Percentiles rank a stretch among this genome's conserved stretches.
Evolutionary conservation across 2,888 invertebrate genomes (phyloP).

Genomic region (Acanthosepion esculentum): DNA sequence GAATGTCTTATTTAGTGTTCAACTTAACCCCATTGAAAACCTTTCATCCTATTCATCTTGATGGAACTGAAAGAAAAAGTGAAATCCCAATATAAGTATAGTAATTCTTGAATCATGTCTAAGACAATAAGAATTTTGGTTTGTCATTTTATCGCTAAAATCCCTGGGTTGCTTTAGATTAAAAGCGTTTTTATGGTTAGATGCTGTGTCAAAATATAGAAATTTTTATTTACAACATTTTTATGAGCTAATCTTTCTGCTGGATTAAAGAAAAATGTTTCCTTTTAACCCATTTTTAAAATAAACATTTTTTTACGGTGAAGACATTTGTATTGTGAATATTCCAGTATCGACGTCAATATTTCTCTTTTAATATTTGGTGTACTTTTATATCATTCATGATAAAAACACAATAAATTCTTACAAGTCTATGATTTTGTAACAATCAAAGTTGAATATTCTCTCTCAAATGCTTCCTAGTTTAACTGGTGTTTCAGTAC

Average conservation of each 20-base stretch:
- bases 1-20: background rate
- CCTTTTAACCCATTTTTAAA: background rate
- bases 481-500: no score
- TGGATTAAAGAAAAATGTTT: background rate
- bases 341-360: background rate
- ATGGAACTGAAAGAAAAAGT: background rate
- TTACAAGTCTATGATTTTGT: no score
- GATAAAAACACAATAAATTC: no score
- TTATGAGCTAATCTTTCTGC: no score
- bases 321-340: no score
- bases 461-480: no score
- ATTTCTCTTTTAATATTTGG: background rate
- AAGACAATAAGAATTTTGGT: no score
- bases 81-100: background rate
- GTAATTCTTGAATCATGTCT: background rate
- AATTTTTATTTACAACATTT: no score
- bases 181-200: no score
- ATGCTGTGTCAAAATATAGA: no score
- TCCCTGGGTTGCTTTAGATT: background rate
- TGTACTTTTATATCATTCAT: no score
- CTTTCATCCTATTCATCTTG: background rate
- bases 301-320: background rate
- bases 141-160: background rate
- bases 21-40: background rate
- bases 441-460: no score